Percentiles rank a stretch among this genome's conserved stretches.
Evolutionary conservation across 2,113 vertebrate genomes (phyloP).

Genomic region (Pelvicachromis taeniatus): DNA sequence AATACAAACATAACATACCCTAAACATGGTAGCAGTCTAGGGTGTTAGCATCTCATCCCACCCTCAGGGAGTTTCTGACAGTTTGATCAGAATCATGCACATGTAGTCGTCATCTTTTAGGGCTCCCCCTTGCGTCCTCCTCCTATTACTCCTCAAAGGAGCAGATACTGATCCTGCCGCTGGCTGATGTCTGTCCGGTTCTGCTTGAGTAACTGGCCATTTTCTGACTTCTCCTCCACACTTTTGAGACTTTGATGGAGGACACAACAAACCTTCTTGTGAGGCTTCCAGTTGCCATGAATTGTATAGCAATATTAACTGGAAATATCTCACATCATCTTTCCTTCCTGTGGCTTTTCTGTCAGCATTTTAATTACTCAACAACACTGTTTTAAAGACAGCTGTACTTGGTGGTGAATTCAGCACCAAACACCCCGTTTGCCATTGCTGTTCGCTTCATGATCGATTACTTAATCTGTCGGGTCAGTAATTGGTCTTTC

Average conservation of each 20-base stretch:
- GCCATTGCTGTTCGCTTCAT: neutral
- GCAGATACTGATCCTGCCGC: neutral
- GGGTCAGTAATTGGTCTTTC: neutral
- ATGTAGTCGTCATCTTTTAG: neutral
- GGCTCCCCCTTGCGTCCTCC: neutral
- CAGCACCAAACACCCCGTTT: neutral
- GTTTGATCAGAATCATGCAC: neutral
- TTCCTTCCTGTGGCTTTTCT: neutral
- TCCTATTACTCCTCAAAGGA: neutral
- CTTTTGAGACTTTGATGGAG: neutral
- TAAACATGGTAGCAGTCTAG: neutral
- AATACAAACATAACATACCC: accelerated
- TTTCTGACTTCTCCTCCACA: neutral
- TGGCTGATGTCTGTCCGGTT: neutral
- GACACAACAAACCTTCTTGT: neutral
- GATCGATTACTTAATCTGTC: neutral
- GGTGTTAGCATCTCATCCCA: too few relatives aligned
- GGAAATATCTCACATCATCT: neutral
- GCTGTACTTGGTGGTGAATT: accelerated
- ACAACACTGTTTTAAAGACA: neutral
- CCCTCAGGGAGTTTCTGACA: too few relatives aligned
- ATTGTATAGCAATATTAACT: neutral
- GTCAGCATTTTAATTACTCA: neutral
- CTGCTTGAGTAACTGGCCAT: accelerated
- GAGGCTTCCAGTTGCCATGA: neutral